phyloP scores from a whole-genome alignment of 1,140 invertebrate species.

The Hetaerina americana region DNA sequence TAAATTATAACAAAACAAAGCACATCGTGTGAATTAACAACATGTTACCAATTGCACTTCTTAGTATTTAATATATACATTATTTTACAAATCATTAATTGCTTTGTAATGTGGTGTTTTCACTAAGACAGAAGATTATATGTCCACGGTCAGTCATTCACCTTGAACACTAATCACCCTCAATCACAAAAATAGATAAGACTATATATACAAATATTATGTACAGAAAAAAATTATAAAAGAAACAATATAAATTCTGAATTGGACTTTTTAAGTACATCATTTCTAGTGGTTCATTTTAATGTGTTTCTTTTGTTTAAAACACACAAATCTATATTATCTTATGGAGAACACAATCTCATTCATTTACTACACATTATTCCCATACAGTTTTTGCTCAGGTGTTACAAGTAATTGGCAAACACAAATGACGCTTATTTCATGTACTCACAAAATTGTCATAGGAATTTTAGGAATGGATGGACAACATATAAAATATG shows the following conservation, averaged over 20 bases:
- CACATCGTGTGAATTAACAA: not conserved
- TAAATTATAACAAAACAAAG: constrained; percentile 1
- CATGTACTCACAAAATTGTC: too few relatives aligned
- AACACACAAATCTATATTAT: not conserved
- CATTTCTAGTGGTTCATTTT: not conserved
- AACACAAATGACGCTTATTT: too few relatives aligned
- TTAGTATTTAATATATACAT: not conserved
- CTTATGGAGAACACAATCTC: too few relatives aligned
- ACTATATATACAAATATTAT: not conserved
- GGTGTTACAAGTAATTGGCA: too few relatives aligned
- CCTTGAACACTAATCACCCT: not conserved
- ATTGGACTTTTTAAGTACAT: not conserved
- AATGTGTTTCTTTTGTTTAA: not conserved
- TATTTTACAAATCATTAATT: not conserved
- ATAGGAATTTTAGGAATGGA: too few relatives aligned
- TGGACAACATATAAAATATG: too few relatives aligned
- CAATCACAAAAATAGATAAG: not conserved
- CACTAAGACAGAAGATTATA: not conserved
- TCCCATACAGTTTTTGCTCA: not conserved
- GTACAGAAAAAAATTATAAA: not conserved
- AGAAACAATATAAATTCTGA: not conserved
- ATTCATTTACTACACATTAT: too few relatives aligned
- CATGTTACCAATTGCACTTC: not conserved
- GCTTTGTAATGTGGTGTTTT: not conserved
- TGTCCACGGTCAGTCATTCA: not conserved